phyloP scores from a whole-genome alignment of 2,797 vertebrate species.

The Sphaeramia orbicularis region DNA sequence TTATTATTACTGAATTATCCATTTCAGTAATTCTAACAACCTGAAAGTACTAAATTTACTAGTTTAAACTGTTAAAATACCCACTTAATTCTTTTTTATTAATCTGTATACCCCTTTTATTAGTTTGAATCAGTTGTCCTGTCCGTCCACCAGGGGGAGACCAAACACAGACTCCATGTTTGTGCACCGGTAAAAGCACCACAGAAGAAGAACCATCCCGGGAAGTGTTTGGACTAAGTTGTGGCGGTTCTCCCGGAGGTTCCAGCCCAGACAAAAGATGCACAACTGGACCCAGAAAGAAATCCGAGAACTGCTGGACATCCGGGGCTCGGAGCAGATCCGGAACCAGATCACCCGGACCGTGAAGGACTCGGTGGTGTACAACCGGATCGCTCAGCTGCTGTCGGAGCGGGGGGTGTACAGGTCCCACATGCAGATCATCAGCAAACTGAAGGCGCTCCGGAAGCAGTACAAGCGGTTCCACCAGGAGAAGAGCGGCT shows the following conservation, averaged over 20 bases:
- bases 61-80: too few relatives aligned
- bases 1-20: too few relatives aligned
- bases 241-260: neutral
- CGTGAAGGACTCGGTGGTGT: constrained; percentile 59
- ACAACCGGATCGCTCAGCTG: constrained; percentile 50
- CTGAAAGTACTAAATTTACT: too few relatives aligned
- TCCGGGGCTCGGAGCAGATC: constrained; percentile 44
- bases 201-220: too few relatives aligned
- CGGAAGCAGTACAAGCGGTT: constrained; percentile 55
- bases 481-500: constrained; percentile 48
- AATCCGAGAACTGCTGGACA: constrained; percentile 52
- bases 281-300: constrained; percentile 69
- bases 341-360: constrained; percentile 56
- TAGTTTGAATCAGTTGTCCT: too few relatives aligned
- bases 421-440: constrained; percentile 59
- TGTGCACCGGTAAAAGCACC: too few relatives aligned
- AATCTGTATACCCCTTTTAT: too few relatives aligned
- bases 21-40: too few relatives aligned
- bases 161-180: too few relatives aligned
- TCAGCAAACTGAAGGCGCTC: constrained; percentile 64
- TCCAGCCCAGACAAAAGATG: constrained; percentile 24
- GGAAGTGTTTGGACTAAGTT: constrained; percentile 42
- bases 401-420: constrained; percentile 54
- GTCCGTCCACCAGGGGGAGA: too few relatives aligned
- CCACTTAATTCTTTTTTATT: too few relatives aligned